Conservation (phyloP, 1,140 invertebrate genomes). For the Drosophila virilis region DNA sequence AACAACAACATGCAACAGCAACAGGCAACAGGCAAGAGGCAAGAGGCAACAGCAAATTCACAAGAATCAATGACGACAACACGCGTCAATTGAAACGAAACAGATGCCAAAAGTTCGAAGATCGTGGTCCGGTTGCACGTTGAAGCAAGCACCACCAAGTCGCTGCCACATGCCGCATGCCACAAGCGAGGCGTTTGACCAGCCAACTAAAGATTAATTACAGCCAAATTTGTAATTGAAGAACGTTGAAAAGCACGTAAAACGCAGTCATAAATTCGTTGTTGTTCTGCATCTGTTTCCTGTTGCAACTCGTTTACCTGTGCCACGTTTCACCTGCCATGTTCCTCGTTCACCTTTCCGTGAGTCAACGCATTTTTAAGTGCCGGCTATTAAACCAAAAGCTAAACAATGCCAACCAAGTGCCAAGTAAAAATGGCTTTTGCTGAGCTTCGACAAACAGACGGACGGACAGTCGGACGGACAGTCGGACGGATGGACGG, state of each 20-base stretch:
- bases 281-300: constrained; percentile 13
- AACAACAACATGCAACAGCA: constrained; percentile 17
- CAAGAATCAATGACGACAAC: constrained; percentile 67
- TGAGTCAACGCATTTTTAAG: constrained; percentile 79
- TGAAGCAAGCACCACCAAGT: background rate
- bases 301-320: constrained; percentile 9
- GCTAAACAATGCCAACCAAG: constrained; percentile 65
- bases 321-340: background rate
- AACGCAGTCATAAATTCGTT: constrained; percentile 21
- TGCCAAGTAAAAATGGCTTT: constrained; percentile 66
- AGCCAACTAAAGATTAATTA: too few relatives aligned
- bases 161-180: constrained; percentile 12
- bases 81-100: constrained; percentile 71
- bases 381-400: constrained; percentile 77
- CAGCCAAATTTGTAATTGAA: constrained; percentile 41
- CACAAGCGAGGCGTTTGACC: background rate
- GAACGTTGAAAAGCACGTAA: constrained; percentile 16
- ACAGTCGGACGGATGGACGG: too few relatives aligned
- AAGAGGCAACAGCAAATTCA: constrained; percentile 15
- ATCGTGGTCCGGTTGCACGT: constrained; percentile 10
- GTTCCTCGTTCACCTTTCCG: constrained; percentile 19
- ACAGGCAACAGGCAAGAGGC: background rate
- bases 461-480: background rate
- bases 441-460: constrained; percentile 21
- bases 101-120: constrained; percentile 61